phyloP scores from a whole-genome alignment of 1,140 invertebrate genomes.

The Orussus abietinus region DNA sequence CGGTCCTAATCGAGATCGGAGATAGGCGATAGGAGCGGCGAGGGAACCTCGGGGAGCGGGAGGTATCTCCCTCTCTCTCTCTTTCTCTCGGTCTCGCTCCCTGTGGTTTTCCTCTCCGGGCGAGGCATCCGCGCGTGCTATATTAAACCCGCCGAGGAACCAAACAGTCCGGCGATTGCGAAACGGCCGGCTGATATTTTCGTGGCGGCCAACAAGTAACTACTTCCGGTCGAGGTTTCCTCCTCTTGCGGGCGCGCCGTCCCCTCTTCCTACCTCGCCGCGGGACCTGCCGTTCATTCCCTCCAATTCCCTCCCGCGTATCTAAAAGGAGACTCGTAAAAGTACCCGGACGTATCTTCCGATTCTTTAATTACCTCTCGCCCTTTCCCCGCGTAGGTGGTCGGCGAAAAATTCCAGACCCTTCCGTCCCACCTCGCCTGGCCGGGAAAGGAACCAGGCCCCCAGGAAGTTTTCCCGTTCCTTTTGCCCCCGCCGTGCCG shows the following conservation, averaged over 20 bases:
- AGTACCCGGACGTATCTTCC: too few species aligned
- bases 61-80: slow-evolving; percentile 1
- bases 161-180: slow-evolving; percentile 41
- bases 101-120: slow-evolving; percentile 31
- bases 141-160: slow-evolving; percentile 42
- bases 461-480: too few species aligned
- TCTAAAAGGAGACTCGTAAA: slow-evolving; percentile 1
- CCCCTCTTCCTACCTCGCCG: slow-evolving; percentile 4
- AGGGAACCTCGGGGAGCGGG: neutral
- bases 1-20: too few species aligned
- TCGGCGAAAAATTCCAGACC: too few species aligned
- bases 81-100: neutral
- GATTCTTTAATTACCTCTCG: too few species aligned
- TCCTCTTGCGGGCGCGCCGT: slow-evolving; percentile 13
- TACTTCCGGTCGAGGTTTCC: slow-evolving; percentile 43
- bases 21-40: neutral
- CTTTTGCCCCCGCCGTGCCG: too few species aligned
- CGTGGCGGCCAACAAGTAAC: slow-evolving; percentile 46
- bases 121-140: slow-evolving; percentile 34
- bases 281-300: too few species aligned
- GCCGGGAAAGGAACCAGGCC: too few species aligned
- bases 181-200: slow-evolving; percentile 46
- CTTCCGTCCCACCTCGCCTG: too few species aligned
- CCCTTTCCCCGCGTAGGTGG: too few species aligned
- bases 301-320: neutral